Percentiles rank a stretch among this genome's conserved stretches.
phyloP scores from a whole-genome alignment of 2,888 invertebrate species.

The Ceramica pisi region DNA sequence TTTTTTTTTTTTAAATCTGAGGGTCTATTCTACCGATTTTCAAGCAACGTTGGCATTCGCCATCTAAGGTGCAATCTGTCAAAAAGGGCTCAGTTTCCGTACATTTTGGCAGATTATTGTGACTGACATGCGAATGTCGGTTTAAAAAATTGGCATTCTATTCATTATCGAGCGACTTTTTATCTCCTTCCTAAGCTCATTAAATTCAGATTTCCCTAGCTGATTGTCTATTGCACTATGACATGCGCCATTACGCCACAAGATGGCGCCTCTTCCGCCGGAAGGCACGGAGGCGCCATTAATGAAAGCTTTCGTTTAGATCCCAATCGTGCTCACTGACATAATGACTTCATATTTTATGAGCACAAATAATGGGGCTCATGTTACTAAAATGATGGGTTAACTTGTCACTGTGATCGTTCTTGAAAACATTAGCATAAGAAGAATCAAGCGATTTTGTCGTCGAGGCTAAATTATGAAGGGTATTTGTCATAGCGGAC shows the following conservation, averaged over 20 bases:
- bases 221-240: slow-evolving; percentile 54
- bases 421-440: not conserved
- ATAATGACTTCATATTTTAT: slow-evolving; percentile 53
- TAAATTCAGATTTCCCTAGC: slow-evolving; percentile 40
- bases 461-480: slow-evolving; percentile 1
- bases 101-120: too few relatives aligned
- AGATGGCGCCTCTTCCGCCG: slow-evolving; percentile 67
- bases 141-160: not conserved
- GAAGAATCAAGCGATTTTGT: not conserved
- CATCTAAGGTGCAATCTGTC: too few relatives aligned
- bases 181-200: slow-evolving; percentile 7
- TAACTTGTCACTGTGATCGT: slow-evolving; percentile 23
- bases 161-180: not conserved
- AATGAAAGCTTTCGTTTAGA: slow-evolving; percentile 71
- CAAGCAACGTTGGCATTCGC: too few relatives aligned
- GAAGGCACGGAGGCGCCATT: slow-evolving; percentile 76
- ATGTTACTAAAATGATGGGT: slow-evolving; percentile 24
- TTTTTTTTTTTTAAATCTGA: not conserved
- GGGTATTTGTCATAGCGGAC: not conserved
- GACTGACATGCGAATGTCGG: too few relatives aligned
- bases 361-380: slow-evolving; percentile 43
- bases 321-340: slow-evolving; percentile 63
- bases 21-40: too few relatives aligned
- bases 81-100: too few relatives aligned
- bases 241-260: slow-evolving; percentile 67